Percentiles rank a stretch among this genome's conserved stretches.
These are phyloP conservation scores for Guaruba guarouba DNA, from an alignment of 2,113 vertebrate species.

Conservation along the genomic window DNA sequence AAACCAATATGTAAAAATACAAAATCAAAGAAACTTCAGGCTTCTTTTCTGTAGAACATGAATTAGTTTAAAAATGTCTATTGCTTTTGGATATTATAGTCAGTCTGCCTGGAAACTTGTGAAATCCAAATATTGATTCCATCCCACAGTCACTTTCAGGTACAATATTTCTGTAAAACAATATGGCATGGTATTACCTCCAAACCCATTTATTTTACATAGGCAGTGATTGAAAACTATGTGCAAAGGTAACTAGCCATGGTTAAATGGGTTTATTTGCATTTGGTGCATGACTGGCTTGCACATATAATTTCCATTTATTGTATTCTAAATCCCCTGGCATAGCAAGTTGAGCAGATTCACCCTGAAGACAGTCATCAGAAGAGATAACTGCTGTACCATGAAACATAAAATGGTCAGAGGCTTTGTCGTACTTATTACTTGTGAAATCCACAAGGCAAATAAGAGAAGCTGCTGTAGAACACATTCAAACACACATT, in stretches of 20 bases:
- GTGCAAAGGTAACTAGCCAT: conserved; percentile 3
- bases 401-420: neutral
- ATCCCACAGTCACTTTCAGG: neutral
- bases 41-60: neutral
- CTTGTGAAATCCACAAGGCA: neutral
- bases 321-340: neutral
- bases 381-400: conserved; percentile 3
- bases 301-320: neutral
- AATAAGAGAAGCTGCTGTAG: neutral
- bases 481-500: neutral
- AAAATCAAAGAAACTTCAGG: neutral
- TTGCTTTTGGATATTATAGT: neutral
- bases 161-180: neutral
- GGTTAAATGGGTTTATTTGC: conserved; percentile 12
- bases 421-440: neutral
- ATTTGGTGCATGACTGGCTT: neutral
- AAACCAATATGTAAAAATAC: neutral
- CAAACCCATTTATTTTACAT: neutral
- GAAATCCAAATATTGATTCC: neutral
- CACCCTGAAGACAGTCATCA: conserved; percentile 18
- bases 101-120: neutral
- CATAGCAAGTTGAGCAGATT: neutral
- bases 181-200: neutral
- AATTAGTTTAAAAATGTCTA: neutral
- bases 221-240: neutral